Evolutionary conservation across 2,113 vertebrate genomes (phyloP), one percentile per base, ranked within the genome.

Genomic region (Chloebia gouldiae): DNA sequence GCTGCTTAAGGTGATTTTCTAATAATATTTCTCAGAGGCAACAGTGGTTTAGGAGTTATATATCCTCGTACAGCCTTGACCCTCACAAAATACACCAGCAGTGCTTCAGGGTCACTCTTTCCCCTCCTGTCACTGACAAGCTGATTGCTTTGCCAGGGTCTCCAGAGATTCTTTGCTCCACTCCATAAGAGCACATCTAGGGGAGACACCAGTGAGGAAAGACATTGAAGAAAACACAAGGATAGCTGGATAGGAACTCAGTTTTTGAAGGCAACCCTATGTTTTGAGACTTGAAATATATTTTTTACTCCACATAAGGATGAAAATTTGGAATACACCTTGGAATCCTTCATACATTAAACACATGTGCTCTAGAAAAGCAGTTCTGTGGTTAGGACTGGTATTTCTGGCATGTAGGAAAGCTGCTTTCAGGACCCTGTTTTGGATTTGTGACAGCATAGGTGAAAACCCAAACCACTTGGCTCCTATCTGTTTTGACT

Each of bases 1-100:
- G 88, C 91, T 88, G 59, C 75, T 78, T 71, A 50, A 90, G 75
- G 56, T 86, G 31, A 45, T 92, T 94, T 92, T 75, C 86, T 91
- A 93, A 77, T 28, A 83, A 57, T 35, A 57, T 20, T 64, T 51
- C 60, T 82, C 27, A 50, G 84, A 89, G 75, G 59, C 80, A 84
- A n/a, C 45, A 27, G 17, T 37, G 42, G 23, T 71, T 86, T 72
- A 84, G 73, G 57, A 77, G 30, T 27, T 49, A 9, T 45, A 60
- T 5, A 39, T 76, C 78, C 50, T 76, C 64, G 18, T 20, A 42
- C 22, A 45, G 70, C 68, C 50, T 40, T 59, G 75, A 92, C 75
- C 35, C 45, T 93, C 70, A 70, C 89, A 79, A 94, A 91, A 85
- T 9, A 57, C 20, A 88, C 15, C 30, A 1, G 37, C 21, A 45